These are phyloP conservation scores for Callocephalon fimbriatum DNA, from an alignment of 2,113 vertebrate genomes.

Conservation along the genomic window DNA sequence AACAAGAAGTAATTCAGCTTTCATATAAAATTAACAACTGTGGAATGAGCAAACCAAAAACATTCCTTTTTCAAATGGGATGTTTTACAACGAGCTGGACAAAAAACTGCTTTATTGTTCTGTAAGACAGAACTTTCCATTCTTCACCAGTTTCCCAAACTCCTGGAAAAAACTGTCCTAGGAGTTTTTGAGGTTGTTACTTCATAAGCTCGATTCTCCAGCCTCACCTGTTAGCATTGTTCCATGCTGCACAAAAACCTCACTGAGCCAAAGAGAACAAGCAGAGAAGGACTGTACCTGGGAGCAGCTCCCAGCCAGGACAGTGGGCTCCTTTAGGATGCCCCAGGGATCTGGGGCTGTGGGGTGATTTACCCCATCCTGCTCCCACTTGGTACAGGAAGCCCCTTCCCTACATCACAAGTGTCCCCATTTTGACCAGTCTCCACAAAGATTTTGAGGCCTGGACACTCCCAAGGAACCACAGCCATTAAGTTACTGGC, in stretches of 20 bases:
- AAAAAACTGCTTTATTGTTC: not conserved
- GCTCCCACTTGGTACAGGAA: accelerated
- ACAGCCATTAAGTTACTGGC: not conserved
- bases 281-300: accelerated
- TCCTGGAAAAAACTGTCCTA: not conserved
- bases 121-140: not conserved
- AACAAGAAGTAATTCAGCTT: not conserved
- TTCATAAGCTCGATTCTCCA: not conserved
- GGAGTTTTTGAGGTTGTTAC: not conserved
- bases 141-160: not conserved
- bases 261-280: not conserved
- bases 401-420: not conserved
- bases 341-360: not conserved
- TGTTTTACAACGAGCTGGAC: not conserved
- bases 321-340: too few species aligned
- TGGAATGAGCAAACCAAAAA: not conserved
- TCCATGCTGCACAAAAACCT: not conserved
- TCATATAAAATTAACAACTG: not conserved
- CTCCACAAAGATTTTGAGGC: not conserved
- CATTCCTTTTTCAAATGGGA: not conserved
- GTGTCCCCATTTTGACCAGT: not conserved
- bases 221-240: not conserved
- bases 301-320: not conserved
- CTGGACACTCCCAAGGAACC: not conserved
- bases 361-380: not conserved